These are phyloP conservation scores for Drosophila flavopinicola DNA, from an alignment of 2,888 invertebrate species.

Conservation along the genomic window DNA sequence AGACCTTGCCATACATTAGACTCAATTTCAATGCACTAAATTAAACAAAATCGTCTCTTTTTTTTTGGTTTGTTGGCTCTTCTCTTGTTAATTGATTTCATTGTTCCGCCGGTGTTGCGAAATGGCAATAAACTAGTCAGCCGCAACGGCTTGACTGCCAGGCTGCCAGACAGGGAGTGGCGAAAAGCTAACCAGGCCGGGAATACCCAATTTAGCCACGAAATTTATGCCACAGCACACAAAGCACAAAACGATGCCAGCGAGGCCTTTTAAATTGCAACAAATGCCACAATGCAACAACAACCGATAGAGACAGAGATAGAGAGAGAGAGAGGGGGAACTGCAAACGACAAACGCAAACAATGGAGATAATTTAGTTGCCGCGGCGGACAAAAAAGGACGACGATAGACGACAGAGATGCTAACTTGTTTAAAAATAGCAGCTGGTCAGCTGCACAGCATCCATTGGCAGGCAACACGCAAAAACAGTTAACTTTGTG, in stretches of 20 bases:
- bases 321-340: not conserved
- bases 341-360: constrained; percentile 65
- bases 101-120: constrained; percentile 17
- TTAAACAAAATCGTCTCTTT: constrained; percentile 1
- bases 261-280: constrained; percentile 49
- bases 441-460: constrained; percentile 49
- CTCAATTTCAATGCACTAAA: constrained; percentile 36
- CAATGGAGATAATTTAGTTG: constrained; percentile 78
- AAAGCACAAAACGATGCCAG: constrained; percentile 64
- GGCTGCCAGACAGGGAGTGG: constrained; percentile 9
- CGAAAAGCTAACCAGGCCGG: constrained; percentile 35
- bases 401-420: constrained; percentile 10
- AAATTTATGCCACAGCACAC: constrained; percentile 74
- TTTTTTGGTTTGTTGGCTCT: constrained; percentile 1
- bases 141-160: constrained; percentile 17
- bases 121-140: constrained; percentile 63
- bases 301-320: constrained; percentile 6
- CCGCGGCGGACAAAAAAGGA: constrained; percentile 55
- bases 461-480: constrained; percentile 62
- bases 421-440: constrained; percentile 66
- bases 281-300: constrained; percentile 23
- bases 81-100: constrained; percentile 65
- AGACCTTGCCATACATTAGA: constrained; percentile 34
- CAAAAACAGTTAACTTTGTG: constrained; percentile 67
- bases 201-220: constrained; percentile 68